Percentiles rank a stretch among this genome's conserved stretches.
These are phyloP conservation scores for Laspeyria flexula DNA, from an alignment of 2,888 invertebrate genomes.

Conservation along the genomic window DNA sequence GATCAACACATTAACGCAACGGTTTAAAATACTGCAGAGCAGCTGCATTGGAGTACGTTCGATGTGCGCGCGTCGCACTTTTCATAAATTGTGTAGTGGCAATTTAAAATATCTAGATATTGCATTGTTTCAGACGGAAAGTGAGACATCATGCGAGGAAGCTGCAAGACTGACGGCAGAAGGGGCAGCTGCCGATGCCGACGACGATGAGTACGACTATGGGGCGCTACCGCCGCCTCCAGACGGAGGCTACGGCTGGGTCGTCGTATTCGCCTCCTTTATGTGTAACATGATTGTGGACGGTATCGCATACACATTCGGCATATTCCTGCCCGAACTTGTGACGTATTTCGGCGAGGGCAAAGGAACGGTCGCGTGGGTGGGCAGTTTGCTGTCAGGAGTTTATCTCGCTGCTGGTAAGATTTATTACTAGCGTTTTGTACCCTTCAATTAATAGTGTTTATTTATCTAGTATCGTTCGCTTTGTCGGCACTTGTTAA, in stretches of 20 bases:
- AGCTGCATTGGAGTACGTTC: conserved; percentile 38
- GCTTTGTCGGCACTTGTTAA: not conserved
- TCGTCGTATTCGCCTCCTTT: conserved; percentile 98
- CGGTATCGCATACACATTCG: conserved; percentile 99
- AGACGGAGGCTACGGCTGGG: conserved; percentile 96
- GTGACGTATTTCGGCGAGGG: conserved; percentile 93
- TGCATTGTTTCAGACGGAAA: conserved; percentile 90
- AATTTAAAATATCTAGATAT: conserved; percentile 15
- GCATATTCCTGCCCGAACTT: conserved; percentile 94
- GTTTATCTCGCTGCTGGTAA: conserved; percentile 97
- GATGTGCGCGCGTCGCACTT: conserved; percentile 44
- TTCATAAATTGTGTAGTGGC: conserved; percentile 31
- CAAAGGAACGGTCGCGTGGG: conserved; percentile 96
- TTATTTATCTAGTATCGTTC: not conserved
- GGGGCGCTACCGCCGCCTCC: conserved; percentile 94
- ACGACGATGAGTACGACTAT: conserved; percentile 89
- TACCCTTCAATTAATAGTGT: too few species aligned
- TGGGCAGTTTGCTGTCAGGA: conserved; percentile 97
- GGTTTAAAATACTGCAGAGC: conserved; percentile 36
- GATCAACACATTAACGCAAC: not conserved
- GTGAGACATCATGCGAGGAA: conserved; percentile 94
- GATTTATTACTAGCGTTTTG: conserved; percentile 40
- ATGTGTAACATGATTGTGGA: conserved; percentile 99
- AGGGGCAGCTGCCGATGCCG: conserved; percentile 85
- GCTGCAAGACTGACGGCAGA: conserved; percentile 91